Evolutionary conservation across 2,113 vertebrate species (phyloP).

Genomic region (Leucoraja erinaceus): DNA sequence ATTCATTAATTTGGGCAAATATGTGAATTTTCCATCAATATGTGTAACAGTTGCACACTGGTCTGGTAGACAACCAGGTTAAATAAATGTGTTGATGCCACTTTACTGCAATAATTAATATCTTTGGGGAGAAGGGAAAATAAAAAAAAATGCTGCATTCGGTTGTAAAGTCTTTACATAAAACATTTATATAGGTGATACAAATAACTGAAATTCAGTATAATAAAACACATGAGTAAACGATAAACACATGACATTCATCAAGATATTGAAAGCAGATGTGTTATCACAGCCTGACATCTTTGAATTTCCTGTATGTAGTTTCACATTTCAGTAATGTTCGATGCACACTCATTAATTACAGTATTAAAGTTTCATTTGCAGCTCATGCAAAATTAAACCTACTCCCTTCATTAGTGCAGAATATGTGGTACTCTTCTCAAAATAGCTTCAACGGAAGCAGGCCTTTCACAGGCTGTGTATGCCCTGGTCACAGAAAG

Average conservation of each 20-base stretch:
- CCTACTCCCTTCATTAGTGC: neutral
- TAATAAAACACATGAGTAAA: neutral
- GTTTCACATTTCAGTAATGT: neutral
- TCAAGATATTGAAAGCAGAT: slow-evolving; percentile 7
- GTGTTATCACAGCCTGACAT: neutral
- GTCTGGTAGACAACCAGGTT: neutral
- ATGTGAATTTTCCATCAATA: neutral
- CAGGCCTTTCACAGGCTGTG: neutral
- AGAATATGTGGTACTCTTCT: neutral
- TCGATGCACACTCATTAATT: neutral
- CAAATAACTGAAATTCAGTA: neutral
- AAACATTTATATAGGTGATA: neutral
- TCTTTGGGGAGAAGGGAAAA: neutral
- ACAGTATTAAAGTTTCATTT: neutral
- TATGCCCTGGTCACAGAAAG: neutral
- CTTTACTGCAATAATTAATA: neutral
- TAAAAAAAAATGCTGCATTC: neutral
- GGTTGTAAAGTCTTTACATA: neutral
- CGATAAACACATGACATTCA: slow-evolving; percentile 24
- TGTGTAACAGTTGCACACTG: neutral
- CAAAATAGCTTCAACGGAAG: slow-evolving; percentile 1
- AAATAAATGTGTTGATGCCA: neutral
- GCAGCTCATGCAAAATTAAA: neutral
- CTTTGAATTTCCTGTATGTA: slow-evolving; percentile 21
- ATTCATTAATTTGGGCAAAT: neutral